A percentile compares a stretch with the other conserved stretches of the same genome.
Evolutionary conservation across 2,888 invertebrate species (phyloP).

Genomic region (Leptopterna dolabrata): DNA sequence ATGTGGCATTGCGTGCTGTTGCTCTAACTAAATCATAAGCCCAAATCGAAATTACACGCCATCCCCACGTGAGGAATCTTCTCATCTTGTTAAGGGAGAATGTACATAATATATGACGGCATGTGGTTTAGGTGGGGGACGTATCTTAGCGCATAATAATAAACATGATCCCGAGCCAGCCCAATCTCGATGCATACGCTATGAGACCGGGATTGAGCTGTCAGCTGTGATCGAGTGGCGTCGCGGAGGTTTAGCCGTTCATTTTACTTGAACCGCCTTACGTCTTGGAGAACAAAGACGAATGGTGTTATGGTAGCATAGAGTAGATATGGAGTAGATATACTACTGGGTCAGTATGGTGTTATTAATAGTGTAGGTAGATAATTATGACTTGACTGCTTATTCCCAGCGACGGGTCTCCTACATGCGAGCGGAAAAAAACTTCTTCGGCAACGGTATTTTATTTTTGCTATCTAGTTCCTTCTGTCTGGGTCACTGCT

Average conservation of each 20-base stretch:
- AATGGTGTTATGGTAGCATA: neutral
- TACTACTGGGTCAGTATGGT: neutral
- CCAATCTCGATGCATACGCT: slow-evolving; percentile 34
- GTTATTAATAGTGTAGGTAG: neutral
- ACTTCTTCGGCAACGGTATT: too few species aligned
- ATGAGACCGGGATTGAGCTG: slow-evolving; percentile 44
- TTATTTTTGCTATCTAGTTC: too few species aligned
- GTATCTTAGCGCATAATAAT: slow-evolving; percentile 5
- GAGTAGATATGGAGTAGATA: neutral
- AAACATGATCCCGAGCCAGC: neutral
- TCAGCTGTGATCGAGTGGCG: slow-evolving; percentile 43
- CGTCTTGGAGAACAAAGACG: neutral
- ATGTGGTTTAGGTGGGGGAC: neutral
- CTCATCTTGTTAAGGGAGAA: neutral
- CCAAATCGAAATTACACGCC: neutral
- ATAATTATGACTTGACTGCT: too few species aligned
- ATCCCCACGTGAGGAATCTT: neutral
- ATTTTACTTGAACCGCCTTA: neutral
- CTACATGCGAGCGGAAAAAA: too few species aligned
- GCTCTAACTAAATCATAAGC: too few species aligned
- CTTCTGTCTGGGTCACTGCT: too few species aligned
- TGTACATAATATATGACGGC: neutral
- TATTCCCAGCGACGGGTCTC: too few species aligned
- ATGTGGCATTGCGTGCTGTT: too few species aligned
- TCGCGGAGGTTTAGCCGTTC: neutral